Evolutionary conservation across 1,140 invertebrate genomes (phyloP), one percentile per base, ranked within the genome.

Genomic region (Drosophila pseudoananassae): DNA sequence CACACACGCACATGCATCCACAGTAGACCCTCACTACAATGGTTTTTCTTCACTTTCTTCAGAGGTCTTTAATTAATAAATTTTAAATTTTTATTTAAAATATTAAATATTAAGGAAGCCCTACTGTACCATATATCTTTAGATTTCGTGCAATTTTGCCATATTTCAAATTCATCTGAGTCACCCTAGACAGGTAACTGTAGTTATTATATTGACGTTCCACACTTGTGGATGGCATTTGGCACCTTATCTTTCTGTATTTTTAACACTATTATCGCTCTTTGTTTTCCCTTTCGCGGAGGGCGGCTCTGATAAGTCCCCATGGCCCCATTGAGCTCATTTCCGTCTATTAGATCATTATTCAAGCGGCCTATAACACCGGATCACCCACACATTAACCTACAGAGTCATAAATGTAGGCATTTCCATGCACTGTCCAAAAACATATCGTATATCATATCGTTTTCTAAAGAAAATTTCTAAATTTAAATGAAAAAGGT

Each of bases 281-380:
- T 29, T 36, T 36, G 53, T 50, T 58, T 59, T 65, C 40, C 56
- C 61, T 65, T 65, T 65, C 61, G 17, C 54, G 20, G 20, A 53
- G 40, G 38, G 27, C 29, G 36, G 20, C 40, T 47, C 43, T 46
- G 55, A 74, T 75, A 74, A 74, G 71, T 23, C 51, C 38, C 38
- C 45, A 65, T 52, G 71, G 64, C 52, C 46, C 59, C 45, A 56
- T 73, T 50, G 38, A 52, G 53, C 38, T 75, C 36, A 17, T 68
- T 59, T 25, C 20, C 50, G 53, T 58, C 72, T 66, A 76, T 76
- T 76, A 76, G 61, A 61, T 76, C 72, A 75, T 75, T 66, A 38
- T 56, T 59, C 49, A 74, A 58, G 52, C 31, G 14, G 45, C 36
- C 38, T 40, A n/a, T 71, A 52, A 27, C 31, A 59, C 47, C 47